Evolutionary conservation across 2,888 invertebrate genomes (phyloP).

Genomic region (Agriotes lineatus): DNA sequence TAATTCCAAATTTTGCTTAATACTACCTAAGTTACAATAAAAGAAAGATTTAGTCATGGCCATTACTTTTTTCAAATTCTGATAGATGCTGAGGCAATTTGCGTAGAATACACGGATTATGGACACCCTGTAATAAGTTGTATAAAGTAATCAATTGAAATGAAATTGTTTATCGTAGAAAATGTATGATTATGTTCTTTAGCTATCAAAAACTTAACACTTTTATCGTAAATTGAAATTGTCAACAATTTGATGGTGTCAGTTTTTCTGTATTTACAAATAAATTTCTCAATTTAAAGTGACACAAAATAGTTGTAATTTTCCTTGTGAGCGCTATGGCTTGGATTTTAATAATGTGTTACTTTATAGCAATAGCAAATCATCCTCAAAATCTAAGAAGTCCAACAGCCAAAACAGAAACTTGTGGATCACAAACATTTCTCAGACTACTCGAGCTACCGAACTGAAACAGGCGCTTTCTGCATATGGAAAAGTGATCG

Average conservation of each 20-base stretch:
- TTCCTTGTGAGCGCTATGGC: background rate
- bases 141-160: too few species aligned
- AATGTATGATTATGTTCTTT: background rate
- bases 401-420: constrained; percentile 72
- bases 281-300: background rate
- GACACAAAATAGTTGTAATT: background rate
- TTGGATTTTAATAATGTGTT: constrained; percentile 32
- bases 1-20: too few species aligned
- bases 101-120: too few species aligned
- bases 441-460: constrained; percentile 91
- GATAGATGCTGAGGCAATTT: too few species aligned
- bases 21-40: too few species aligned
- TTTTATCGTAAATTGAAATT: too few species aligned
- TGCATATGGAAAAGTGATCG: constrained; percentile 93
- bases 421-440: constrained; percentile 95
- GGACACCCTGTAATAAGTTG: too few species aligned
- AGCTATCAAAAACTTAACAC: background rate
- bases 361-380: constrained; percentile 50
- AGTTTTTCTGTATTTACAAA: background rate
- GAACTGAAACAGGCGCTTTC: constrained; percentile 94
- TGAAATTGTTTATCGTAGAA: too few species aligned
- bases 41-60: too few species aligned
- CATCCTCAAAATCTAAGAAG: constrained; percentile 43
- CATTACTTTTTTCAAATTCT: too few species aligned
- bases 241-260: background rate